Evolutionary conservation across 2,113 vertebrate species (phyloP).

Genomic region (Daphoenositta chrysoptera): DNA sequence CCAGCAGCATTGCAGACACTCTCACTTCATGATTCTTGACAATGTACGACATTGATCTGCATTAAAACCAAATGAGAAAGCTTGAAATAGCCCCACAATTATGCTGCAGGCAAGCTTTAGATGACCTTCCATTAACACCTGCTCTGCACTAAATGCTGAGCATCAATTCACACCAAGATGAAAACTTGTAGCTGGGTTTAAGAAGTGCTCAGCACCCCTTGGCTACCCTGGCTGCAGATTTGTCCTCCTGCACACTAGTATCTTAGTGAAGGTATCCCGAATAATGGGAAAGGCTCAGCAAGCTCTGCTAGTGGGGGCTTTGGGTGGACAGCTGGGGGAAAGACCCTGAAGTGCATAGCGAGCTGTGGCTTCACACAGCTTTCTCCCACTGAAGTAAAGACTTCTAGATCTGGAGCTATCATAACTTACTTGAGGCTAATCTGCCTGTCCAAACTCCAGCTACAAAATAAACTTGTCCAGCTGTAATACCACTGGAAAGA

Average conservation of each 20-base stretch:
- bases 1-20: background rate
- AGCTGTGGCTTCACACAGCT: background rate
- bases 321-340: background rate
- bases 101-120: background rate
- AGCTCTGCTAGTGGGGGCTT: background rate
- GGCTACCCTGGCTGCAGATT: background rate
- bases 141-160: background rate
- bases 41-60: conserved; percentile 15
- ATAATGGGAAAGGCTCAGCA: background rate
- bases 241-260: background rate
- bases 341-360: background rate
- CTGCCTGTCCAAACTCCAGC: background rate
- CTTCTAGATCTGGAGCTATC: background rate
- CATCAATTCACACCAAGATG: background rate
- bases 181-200: background rate
- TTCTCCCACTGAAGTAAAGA: background rate
- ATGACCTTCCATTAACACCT: conserved; percentile 53
- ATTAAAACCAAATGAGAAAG: conserved; percentile 42
- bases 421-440: background rate
- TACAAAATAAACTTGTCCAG: background rate
- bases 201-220: background rate
- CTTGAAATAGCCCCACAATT: conserved; percentile 41
- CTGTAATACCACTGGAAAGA: background rate
- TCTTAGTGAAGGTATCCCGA: background rate
- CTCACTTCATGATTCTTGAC: conserved; percentile 1